Evolutionary conservation across 2,888 invertebrate species (phyloP).

Genomic region (Atrina japonica): DNA sequence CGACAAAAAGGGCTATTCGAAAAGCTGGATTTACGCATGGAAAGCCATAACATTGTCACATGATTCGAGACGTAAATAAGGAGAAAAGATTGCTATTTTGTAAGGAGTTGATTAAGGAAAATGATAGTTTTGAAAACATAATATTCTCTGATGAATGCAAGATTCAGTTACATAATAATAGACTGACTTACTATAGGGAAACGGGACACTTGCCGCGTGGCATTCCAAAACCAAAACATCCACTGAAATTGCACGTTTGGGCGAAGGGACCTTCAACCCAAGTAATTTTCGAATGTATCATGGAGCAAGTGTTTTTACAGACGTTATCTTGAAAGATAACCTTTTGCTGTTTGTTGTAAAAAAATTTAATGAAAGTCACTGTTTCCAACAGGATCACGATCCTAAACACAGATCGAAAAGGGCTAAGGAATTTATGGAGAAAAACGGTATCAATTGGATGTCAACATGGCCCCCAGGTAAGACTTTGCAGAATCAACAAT

Average conservation of each 20-base stretch:
- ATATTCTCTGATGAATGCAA: slow-evolving; percentile 45
- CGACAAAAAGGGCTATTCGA: slow-evolving; percentile 17
- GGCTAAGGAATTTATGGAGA: slow-evolving; percentile 40
- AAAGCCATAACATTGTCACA: slow-evolving; percentile 36
- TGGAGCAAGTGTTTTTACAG: slow-evolving; percentile 36
- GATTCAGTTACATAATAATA: slow-evolving; percentile 38
- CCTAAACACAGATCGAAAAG: slow-evolving; percentile 43
- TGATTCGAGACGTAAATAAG: slow-evolving; percentile 32
- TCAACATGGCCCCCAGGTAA: slow-evolving; percentile 39
- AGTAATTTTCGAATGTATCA: slow-evolving; percentile 41
- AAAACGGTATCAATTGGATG: slow-evolving; percentile 43
- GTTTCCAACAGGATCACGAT: slow-evolving; percentile 47
- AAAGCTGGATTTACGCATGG: slow-evolving; percentile 24
- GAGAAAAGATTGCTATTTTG: slow-evolving; percentile 35
- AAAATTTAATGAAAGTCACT: slow-evolving; percentile 25
- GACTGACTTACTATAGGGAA: not conserved
- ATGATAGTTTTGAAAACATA: slow-evolving; percentile 41
- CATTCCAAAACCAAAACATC: slow-evolving; percentile 37
- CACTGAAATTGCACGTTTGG: slow-evolving; percentile 44
- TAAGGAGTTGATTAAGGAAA: slow-evolving; percentile 15
- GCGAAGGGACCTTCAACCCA: slow-evolving; percentile 32
- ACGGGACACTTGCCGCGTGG: too few relatives aligned
- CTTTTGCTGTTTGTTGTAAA: slow-evolving; percentile 29
- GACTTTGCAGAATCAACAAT: too few relatives aligned
- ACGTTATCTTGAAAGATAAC: slow-evolving; percentile 22